A percentile compares a stretch with the other conserved stretches of the same genome.
phyloP scores from a whole-genome alignment of 2,797 vertebrate species.

The Sebastolobus altivelis region DNA sequence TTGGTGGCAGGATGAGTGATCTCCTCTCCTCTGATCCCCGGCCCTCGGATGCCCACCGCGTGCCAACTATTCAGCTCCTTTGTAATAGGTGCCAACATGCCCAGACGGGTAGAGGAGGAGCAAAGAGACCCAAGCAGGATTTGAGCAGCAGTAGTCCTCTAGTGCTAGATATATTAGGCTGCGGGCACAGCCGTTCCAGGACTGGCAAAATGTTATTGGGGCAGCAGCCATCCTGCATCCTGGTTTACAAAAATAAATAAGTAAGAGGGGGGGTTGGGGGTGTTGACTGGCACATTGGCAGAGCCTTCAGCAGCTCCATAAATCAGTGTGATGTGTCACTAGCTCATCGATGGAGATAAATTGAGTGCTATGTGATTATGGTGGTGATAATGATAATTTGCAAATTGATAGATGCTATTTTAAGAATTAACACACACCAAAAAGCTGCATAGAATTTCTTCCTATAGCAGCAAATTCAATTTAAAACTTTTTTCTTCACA shows the following conservation, averaged over 20 bases:
- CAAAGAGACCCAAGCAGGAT: slow-evolving; percentile 64
- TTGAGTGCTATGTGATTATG: not conserved
- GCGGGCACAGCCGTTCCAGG: slow-evolving; percentile 47
- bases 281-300: not conserved
- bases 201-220: slow-evolving; percentile 46
- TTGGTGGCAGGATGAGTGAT: slow-evolving; percentile 82
- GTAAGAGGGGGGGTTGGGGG: not conserved
- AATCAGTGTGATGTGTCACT: not conserved
- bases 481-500: not conserved
- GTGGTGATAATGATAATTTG: not conserved
- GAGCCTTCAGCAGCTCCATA: slow-evolving; percentile 12
- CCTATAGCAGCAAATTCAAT: not conserved
- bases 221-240: slow-evolving; percentile 40
- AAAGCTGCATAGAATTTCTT: not conserved
- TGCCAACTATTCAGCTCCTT: slow-evolving; percentile 80
- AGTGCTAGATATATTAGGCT: slow-evolving; percentile 51
- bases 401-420: slow-evolving; percentile 3
- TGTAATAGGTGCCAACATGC: slow-evolving; percentile 81
- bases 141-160: slow-evolving; percentile 65
- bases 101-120: slow-evolving; percentile 79
- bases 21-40: slow-evolving; percentile 78
- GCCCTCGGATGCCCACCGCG: slow-evolving; percentile 66
- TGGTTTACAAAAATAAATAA: not conserved
- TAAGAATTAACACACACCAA: not conserved
- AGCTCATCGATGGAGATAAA: slow-evolving; percentile 5